A percentile compares a stretch with the other conserved stretches of the same genome.
Evolutionary conservation across 2,797 vertebrate species (phyloP).

Genomic region (Rhodeus uyekii): DNA sequence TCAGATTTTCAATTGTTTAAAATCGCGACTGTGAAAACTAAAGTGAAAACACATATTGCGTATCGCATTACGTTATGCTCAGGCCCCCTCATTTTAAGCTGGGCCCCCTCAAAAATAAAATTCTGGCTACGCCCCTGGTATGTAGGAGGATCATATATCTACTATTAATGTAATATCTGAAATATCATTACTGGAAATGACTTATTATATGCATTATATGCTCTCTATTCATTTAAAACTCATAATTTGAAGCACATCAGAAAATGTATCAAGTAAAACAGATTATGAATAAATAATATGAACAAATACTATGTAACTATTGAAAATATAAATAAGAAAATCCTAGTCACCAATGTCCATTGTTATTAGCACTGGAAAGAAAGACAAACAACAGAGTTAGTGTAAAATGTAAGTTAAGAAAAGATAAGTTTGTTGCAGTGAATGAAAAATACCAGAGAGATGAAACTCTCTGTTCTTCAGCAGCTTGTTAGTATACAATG

Average conservation of each 20-base stretch:
- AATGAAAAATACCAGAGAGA: conserved; percentile 6
- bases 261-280: not conserved
- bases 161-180: not conserved
- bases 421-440: not conserved
- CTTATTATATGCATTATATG: not conserved
- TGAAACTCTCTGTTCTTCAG: not conserved
- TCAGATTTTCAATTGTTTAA: too few relatives aligned
- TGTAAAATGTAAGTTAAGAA: not conserved
- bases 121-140: too few relatives aligned
- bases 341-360: conserved; percentile 8
- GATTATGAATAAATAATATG: not conserved
- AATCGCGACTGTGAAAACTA: too few relatives aligned
- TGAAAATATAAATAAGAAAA: not conserved
- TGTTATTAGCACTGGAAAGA: conserved; percentile 20
- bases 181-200: not conserved
- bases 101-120: too few relatives aligned
- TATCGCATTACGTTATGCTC: too few relatives aligned
- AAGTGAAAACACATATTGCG: too few relatives aligned
- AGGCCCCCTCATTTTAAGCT: too few relatives aligned
- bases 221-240: not conserved
- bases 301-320: not conserved
- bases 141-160: not conserved
- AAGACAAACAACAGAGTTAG: conserved; percentile 6
- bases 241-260: not conserved
- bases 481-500: not conserved